Evolutionary conservation across 1,140 invertebrate genomes (phyloP).

Genomic region (Drosophila hydei): DNA sequence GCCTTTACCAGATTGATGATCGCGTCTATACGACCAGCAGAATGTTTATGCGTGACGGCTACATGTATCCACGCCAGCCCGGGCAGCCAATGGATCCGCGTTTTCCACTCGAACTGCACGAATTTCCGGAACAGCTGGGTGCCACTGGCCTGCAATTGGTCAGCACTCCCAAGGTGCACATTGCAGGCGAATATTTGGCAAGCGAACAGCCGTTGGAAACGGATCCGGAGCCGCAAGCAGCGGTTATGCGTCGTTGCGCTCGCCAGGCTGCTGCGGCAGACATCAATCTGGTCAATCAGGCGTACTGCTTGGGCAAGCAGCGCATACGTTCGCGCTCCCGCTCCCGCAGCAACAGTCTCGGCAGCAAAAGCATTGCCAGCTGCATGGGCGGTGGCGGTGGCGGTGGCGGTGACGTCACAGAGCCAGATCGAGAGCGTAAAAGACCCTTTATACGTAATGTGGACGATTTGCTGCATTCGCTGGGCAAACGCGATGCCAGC

Average conservation of each 20-base stretch:
- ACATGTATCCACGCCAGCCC: slow-evolving; percentile 81
- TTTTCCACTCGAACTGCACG: slow-evolving; percentile 75
- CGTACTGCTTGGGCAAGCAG: slow-evolving; percentile 78
- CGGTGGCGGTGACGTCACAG: slow-evolving; percentile 23
- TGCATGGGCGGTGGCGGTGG: slow-evolving; percentile 57
- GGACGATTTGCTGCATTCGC: slow-evolving; percentile 68
- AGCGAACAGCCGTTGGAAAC: slow-evolving; percentile 34
- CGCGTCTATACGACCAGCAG: slow-evolving; percentile 79
- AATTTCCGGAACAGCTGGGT: slow-evolving; percentile 76
- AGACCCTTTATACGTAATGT: slow-evolving; percentile 74
- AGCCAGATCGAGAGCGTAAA: slow-evolving; percentile 32
- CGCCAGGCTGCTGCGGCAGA: slow-evolving; percentile 72
- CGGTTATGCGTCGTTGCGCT: slow-evolving; percentile 46
- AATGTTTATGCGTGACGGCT: slow-evolving; percentile 79
- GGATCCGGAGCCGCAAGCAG: slow-evolving; percentile 32
- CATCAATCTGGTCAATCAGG: slow-evolving; percentile 79
- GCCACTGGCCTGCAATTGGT: slow-evolving; percentile 76
- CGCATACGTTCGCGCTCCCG: slow-evolving; percentile 59
- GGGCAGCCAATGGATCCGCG: slow-evolving; percentile 80
- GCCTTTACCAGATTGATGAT: slow-evolving; percentile 78
- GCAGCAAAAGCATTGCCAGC: slow-evolving; percentile 63
- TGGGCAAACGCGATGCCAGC: slow-evolving; percentile 57
- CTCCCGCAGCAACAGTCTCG: slow-evolving; percentile 78
- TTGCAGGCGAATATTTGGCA: slow-evolving; percentile 75
- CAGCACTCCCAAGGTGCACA: slow-evolving; percentile 75